phyloP scores from a whole-genome alignment of 2,888 invertebrate species.

The Ganaspis brasiliensis region DNA sequence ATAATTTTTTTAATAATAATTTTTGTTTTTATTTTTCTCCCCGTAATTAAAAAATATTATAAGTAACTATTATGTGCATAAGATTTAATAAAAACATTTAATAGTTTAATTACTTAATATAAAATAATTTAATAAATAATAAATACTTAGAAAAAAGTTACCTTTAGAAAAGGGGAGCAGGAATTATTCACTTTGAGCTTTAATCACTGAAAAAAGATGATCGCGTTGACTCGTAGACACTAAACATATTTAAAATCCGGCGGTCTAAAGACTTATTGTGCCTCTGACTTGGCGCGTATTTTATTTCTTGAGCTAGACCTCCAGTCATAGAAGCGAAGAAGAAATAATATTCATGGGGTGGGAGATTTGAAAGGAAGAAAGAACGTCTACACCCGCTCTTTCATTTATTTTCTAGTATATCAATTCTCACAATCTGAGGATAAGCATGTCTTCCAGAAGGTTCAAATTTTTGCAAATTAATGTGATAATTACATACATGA shows the following conservation, averaged over 20 bases:
- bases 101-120: no score
- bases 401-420: neutral
- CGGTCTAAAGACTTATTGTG: slow-evolving; percentile 6
- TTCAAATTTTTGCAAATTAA: neutral
- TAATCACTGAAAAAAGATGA: neutral
- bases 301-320: neutral
- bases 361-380: slow-evolving; percentile 41
- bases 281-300: slow-evolving; percentile 16
- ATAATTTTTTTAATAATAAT: no score
- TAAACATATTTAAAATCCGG: slow-evolving; percentile 17
- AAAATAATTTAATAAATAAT: no score
- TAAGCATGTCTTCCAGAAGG: neutral
- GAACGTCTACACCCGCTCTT: neutral
- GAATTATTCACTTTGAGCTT: slow-evolving; percentile 7
- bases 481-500: neutral
- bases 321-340: slow-evolving; percentile 4
- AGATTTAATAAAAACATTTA: no score
- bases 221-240: neutral
- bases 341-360: slow-evolving; percentile 2
- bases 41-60: no score
- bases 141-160: neutral
- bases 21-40: no score
- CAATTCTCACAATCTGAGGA: no score
- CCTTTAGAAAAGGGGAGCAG: neutral
- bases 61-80: no score